Conservation (phyloP, 2,888 invertebrate genomes). For the Yponomeuta evonymella region DNA sequence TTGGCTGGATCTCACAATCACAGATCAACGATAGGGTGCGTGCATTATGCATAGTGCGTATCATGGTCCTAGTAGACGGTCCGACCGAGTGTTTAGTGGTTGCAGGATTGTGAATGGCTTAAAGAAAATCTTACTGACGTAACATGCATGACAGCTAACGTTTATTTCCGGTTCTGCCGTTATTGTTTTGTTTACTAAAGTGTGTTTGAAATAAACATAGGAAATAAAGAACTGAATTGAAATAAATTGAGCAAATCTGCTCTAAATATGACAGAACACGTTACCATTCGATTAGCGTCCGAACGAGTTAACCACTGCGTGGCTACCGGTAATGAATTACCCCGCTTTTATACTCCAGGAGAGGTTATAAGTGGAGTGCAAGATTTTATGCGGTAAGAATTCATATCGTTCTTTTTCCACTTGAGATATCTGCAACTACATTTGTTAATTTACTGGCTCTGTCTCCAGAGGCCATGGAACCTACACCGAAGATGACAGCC, state of each 20-base stretch:
- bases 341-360: conserved; percentile 88
- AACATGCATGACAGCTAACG: no score
- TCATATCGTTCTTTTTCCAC: conserved; percentile 11
- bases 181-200: neutral
- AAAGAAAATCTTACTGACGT: no score
- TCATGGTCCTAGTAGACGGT: no score
- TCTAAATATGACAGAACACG: conserved; percentile 69
- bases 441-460: neutral
- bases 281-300: conserved; percentile 79
- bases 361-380: conserved; percentile 89
- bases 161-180: no score
- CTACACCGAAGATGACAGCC: conserved; percentile 86
- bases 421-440: neutral
- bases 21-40: no score
- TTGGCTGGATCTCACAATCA: no score
- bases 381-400: conserved; percentile 86
- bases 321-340: conserved; percentile 73
- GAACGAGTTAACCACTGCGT: conserved; percentile 79
- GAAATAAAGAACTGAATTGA: neutral
- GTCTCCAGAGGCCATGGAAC: conserved; percentile 95
- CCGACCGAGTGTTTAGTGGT: no score
- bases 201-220: neutral
- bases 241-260: neutral
- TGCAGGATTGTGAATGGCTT: no score
- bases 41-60: no score